Evolutionary conservation across 2,888 invertebrate genomes (phyloP), one percentile per base, ranked within the genome.

Genomic region (Microctonus aethiopoides): DNA sequence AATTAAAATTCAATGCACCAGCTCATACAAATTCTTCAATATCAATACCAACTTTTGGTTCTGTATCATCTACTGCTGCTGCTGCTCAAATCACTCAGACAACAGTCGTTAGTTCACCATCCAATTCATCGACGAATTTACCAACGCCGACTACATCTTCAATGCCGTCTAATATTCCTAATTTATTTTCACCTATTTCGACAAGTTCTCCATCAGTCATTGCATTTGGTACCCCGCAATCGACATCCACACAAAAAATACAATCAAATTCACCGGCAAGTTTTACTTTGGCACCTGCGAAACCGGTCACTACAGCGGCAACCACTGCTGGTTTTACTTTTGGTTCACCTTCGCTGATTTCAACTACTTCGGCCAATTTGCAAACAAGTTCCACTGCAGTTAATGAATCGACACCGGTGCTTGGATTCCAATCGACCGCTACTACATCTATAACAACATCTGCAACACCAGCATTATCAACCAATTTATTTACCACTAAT

Each of bases 211-310:
- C 68, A 6, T 34, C 72, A 0, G 60, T 61, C n/a, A 76, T 76
- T 13, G 66, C 75, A 3, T 75, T 76, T 13, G 74, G 72, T 16
- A 61, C 16, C 11, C 4, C 68, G 0, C 24, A 56, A 46, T 68
- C 71, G 1, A 60, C 24, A 2, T 32, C 56, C n/a, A 34, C 24
- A 10, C 16, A 24, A 26, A 20, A 20, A 16, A 20, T 62, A 2
- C 57, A 34, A 20, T 36, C 46, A 10, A 59, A 10, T 60, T 9
- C 34, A 10, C 24, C 34, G 24, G 32, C 56, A 11, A 63, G 16
- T 63, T 59, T 69, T 26, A 36, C 65, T 24, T 20, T 66, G 7
- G 20, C 63, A 29, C 60, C 66, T 54, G 61, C 64, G 10, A 51
- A 13, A 11, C 24, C 65, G 24, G 11, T 32, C 26, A 9, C 52